Base-by-base conservation (phyloP, 2,113 vertebrate genomes). In the Cepphus grylle region DNA sequence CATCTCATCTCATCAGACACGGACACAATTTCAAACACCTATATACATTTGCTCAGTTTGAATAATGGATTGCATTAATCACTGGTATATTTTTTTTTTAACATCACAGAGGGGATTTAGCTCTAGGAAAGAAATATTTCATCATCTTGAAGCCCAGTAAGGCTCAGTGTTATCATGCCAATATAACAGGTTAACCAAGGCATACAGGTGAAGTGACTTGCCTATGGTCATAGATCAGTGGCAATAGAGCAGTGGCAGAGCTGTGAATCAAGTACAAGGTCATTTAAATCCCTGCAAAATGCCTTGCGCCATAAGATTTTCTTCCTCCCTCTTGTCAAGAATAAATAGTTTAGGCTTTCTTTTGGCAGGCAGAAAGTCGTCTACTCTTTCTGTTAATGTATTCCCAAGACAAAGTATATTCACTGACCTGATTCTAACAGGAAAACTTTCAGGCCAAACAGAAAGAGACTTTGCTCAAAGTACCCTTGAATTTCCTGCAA, bases 191-290 rank as follows among this genome's bases (percentile, higher is more conserved):
- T 83, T 94, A 94, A 87, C 94, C 6, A 32, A 72, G 70, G 91
- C 73, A 69, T 82, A 89, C 91, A 95, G 88, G 86, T 96, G 92
- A 95, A 94, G 43, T 87, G 92, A 85, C 80, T 94, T 94, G 92
- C 96, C 95, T 93, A 95, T 91, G 86, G 95, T 95, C 81, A 91
- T 61, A 52, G 50, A 27, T 27, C 50, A 52, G 50, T 52, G 50
- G 42, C 11, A 45, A 91, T 32, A 92, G 86, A 96, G 87, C 91
- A 89, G 83, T 82, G 67, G 45, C 59, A 94, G 74, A 95, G 55
- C 30, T 45, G 27, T 91, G 92, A 90, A 91, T 91, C 91, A 91
- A 3, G 4, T 47, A 80, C 30, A 56, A 25, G 65, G 73, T 96
- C 69, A 91, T 86, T 91, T 94, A 93, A 91, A 90, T 77, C 81